Conservation (phyloP, 1,140 invertebrate genomes). For the Drosophila pseudoananassae region DNA sequence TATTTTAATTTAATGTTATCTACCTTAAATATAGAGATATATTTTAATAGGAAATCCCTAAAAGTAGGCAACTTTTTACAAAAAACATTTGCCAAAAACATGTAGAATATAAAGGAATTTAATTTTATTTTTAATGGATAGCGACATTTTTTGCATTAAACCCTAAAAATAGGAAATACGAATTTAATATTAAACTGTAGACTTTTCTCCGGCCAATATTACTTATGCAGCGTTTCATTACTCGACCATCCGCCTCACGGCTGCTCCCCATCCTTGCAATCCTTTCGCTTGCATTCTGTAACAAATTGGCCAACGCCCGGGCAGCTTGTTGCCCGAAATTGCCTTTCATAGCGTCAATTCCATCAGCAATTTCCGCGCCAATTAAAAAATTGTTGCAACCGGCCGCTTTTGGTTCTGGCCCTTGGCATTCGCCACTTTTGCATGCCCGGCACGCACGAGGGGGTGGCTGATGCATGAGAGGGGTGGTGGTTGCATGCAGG, state of each 20-base stretch:
- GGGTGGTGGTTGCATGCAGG: not conserved
- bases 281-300: constrained; percentile 31
- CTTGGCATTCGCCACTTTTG: constrained; percentile 55
- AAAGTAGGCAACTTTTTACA: too few relatives aligned
- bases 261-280: not conserved
- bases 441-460: constrained; percentile 54
- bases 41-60: too few relatives aligned
- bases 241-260: not conserved
- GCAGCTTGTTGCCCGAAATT: constrained; percentile 46
- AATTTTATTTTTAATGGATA: too few relatives aligned
- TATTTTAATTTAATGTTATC: too few relatives aligned
- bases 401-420: constrained; percentile 37
- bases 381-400: constrained; percentile 73
- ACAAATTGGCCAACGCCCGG: constrained; percentile 45
- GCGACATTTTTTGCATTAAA: not conserved
- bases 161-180: too few relatives aligned
- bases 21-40: too few relatives aligned
- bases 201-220: not conserved
- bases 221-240: not conserved
- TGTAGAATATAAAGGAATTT: not conserved
- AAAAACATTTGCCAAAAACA: too few relatives aligned
- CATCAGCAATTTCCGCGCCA: constrained; percentile 75
- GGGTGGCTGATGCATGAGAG: not conserved
- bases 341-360: constrained; percentile 70
- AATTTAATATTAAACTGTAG: not conserved